Evolutionary conservation across 2,888 invertebrate genomes (phyloP), one percentile per base, ranked within the genome.

Genomic region (Cerastoderma edule): DNA sequence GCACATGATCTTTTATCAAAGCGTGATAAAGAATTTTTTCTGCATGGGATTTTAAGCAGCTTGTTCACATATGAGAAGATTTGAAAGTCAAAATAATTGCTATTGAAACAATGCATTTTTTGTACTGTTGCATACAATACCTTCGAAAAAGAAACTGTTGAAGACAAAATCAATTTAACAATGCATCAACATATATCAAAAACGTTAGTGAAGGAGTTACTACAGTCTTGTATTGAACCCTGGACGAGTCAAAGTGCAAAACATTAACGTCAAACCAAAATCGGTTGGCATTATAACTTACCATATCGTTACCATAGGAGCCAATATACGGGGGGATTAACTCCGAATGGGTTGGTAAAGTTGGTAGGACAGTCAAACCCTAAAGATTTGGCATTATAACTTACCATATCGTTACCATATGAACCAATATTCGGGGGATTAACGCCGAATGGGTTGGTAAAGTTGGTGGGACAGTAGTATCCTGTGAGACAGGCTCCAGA

Each of bases 381-480:
- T 8, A 16, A 53, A 53, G 8, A 16, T 19, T 16, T 10, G 8
- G 27, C 30, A n/a, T 63, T 3, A 13, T 16, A 56, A 72, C 84
- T 73, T 64, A 91, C 91, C 88, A 89, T 89, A 64, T 84, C 78
- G 4, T 87, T 78, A 35, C 92, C 92, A 77, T 89, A 91, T 0
- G 91, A 88, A 4, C 92, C 92, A 56, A 92, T 91, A 13, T 56
- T 48, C 6, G 89, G 67, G 56, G 91, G 91, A 13, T 71, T 64
- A 28, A 67, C 70, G 6, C 85, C 87, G 68, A 86, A 92, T 0
- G 90, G 87, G 79, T 91, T 92, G 19, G 85, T 67, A 46, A 92
- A 75, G 63, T 84, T 83, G 10, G 87, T 90, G 0, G 91, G 91
- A 75, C 92, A 92, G 78, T 92, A 92, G 80, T 85, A 91, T 0